A percentile compares a stretch with the other conserved stretches of the same genome.
phyloP scores from a whole-genome alignment of 2,797 vertebrate species.

The Echiichthys vipera region DNA sequence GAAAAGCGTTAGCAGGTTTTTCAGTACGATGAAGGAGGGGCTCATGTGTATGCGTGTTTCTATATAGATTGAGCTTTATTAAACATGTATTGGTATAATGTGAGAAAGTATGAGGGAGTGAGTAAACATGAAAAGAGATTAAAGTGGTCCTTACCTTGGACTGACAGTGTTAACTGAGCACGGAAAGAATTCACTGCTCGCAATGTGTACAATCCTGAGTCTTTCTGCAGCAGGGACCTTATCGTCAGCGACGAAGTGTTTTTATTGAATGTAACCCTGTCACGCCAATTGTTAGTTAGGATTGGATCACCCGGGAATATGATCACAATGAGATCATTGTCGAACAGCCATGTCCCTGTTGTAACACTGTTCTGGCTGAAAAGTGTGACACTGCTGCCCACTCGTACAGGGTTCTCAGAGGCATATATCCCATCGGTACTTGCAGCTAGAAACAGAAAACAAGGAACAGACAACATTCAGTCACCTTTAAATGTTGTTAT shows the following conservation, averaged over 20 bases:
- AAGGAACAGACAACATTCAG: neutral
- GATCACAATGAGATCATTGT: neutral
- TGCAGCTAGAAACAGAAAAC: slow-evolving; percentile 51
- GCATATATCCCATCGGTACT: slow-evolving; percentile 31
- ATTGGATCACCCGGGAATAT: rapidly evolving
- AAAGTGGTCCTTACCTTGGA: slow-evolving; percentile 75
- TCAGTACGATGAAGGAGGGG: neutral
- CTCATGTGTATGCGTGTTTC: neutral
- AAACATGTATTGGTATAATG: neutral
- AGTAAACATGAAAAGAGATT: neutral
- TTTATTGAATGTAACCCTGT: slow-evolving; percentile 1
- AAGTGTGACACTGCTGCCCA: slow-evolving; percentile 74
- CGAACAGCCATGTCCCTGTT: slow-evolving; percentile 59
- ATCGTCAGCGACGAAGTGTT: slow-evolving; percentile 55
- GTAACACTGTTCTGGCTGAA: rapidly evolving
- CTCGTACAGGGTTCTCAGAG: slow-evolving; percentile 62
- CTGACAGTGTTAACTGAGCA: slow-evolving; percentile 51
- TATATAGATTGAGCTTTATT: neutral
- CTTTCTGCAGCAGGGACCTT: slow-evolving; percentile 27
- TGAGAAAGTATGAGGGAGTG: neutral
- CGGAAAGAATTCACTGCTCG: rapidly evolving
- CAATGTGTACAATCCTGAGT: slow-evolving; percentile 74
- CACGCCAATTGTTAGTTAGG: rapidly evolving
- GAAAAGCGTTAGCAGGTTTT: neutral
- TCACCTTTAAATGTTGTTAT: neutral